Percentiles rank a stretch among this genome's conserved stretches.
Conservation (phyloP, 2,888 invertebrate species). For the Stictocephala bisonia region DNA sequence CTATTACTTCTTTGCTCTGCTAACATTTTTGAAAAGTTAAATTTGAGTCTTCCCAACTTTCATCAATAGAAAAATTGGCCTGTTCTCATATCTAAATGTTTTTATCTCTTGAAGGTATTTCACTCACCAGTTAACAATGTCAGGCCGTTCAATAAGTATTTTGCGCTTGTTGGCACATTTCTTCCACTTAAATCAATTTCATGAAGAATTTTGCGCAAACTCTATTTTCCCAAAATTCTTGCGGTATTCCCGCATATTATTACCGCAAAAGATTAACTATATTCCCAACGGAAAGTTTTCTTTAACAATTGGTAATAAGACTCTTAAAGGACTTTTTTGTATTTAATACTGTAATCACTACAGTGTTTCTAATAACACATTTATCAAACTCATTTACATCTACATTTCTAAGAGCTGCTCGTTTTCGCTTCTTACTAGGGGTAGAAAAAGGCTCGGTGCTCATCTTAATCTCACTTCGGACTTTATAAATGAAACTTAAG, state of each 20-base stretch:
- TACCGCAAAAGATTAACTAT: no score
- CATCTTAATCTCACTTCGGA: no score
- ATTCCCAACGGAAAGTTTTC: neutral
- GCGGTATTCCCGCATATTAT: no score
- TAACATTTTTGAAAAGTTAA: neutral
- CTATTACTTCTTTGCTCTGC: constrained; percentile 6
- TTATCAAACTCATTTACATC: no score
- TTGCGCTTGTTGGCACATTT: neutral
- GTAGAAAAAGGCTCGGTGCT: no score
- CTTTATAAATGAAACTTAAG: no score
- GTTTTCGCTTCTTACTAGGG: no score
- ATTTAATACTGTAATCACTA: no score
- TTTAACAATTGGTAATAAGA: neutral
- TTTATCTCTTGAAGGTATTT: neutral
- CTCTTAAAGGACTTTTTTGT: no score
- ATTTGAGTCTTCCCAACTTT: constrained; percentile 1
- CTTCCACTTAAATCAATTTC: neutral
- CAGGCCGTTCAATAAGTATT: constrained; percentile 5
- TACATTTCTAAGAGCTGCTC: no score
- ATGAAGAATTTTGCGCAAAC: neutral
- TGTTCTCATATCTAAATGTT: neutral
- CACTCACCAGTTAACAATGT: neutral
- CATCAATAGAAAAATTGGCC: neutral
- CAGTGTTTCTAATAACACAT: no score
- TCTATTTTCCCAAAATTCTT: neutral